phyloP scores from a whole-genome alignment of 1,140 invertebrate genomes.

The Euglossa dilemma region DNA sequence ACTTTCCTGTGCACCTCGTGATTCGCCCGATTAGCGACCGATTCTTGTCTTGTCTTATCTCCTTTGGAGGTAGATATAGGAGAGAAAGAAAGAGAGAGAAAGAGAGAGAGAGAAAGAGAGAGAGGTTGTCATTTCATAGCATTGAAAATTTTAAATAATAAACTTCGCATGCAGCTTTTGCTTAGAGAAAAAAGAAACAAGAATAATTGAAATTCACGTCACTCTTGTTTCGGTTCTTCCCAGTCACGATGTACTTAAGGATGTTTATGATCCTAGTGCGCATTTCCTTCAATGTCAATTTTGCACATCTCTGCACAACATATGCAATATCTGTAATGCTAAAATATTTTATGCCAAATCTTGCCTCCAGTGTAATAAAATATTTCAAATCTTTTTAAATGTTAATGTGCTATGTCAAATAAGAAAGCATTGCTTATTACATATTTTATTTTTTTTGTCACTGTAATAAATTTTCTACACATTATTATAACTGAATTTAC shows the following conservation, averaged over 20 bases:
- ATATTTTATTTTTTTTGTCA: slow-evolving; percentile 49
- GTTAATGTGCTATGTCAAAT: slow-evolving; percentile 51
- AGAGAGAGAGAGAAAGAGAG: slow-evolving; percentile 40
- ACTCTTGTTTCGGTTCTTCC: not conserved
- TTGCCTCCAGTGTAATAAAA: slow-evolving; percentile 49
- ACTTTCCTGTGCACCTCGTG: slow-evolving; percentile 56
- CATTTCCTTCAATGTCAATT: slow-evolving; percentile 55
- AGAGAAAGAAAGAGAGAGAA: slow-evolving; percentile 41
- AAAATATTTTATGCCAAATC: slow-evolving; percentile 45
- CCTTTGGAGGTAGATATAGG: slow-evolving; percentile 36
- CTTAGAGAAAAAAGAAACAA: slow-evolving; percentile 1
- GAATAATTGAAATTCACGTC: not conserved
- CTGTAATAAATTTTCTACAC: slow-evolving; percentile 47
- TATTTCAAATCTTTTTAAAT: slow-evolving; percentile 38
- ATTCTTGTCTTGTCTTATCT: slow-evolving; percentile 54
- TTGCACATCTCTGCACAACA: slow-evolving; percentile 52
- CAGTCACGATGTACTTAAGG: slow-evolving; percentile 14
- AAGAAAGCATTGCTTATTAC: slow-evolving; percentile 55
- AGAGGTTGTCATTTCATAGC: slow-evolving; percentile 58
- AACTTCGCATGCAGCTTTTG: slow-evolving; percentile 52
- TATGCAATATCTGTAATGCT: slow-evolving; percentile 58
- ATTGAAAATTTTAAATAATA: slow-evolving; percentile 20
- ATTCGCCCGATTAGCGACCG: slow-evolving; percentile 52
- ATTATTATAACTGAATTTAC: slow-evolving; percentile 34
- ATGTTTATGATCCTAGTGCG: slow-evolving; percentile 57